Percentiles rank a stretch among this genome's conserved stretches.
Evolutionary conservation across 35 echinoderm and acorn worm species (phyloP).

Genomic region (Ophiothrix spiculata): DNA sequence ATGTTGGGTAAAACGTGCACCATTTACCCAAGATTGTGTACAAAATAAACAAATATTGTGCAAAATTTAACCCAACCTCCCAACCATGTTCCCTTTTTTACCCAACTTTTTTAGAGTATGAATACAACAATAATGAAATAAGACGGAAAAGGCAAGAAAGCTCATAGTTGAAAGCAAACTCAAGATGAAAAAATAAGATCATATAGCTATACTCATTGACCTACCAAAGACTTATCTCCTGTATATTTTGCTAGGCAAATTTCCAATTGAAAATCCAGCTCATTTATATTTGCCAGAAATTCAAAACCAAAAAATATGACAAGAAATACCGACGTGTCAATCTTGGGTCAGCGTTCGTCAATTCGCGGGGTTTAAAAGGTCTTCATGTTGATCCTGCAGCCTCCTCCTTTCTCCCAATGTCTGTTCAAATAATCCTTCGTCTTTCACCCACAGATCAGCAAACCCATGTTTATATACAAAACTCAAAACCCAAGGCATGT

Average conservation of each 20-base stretch:
- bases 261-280: neutral
- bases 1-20: no score
- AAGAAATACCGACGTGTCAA: neutral
- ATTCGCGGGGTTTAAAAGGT: constrained; percentile 7
- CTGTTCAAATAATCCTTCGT: constrained; percentile 1
- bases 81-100: no score
- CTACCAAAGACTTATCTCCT: neutral
- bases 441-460: neutral
- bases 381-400: neutral
- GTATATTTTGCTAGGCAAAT: neutral
- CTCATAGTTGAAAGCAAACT: neutral
- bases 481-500: neutral
- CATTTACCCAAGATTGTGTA: no score
- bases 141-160: no score
- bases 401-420: neutral
- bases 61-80: no score
- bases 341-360: neutral
- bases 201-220: neutral
- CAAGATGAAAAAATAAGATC: neutral
- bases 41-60: no score
- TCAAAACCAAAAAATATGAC: neutral
- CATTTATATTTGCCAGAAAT: neutral
- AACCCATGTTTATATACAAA: neutral
- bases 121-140: no score
- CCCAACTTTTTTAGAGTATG: no score